Base-by-base conservation (phyloP, 2,888 invertebrate species). In the Platycnemis pennipes region DNA sequence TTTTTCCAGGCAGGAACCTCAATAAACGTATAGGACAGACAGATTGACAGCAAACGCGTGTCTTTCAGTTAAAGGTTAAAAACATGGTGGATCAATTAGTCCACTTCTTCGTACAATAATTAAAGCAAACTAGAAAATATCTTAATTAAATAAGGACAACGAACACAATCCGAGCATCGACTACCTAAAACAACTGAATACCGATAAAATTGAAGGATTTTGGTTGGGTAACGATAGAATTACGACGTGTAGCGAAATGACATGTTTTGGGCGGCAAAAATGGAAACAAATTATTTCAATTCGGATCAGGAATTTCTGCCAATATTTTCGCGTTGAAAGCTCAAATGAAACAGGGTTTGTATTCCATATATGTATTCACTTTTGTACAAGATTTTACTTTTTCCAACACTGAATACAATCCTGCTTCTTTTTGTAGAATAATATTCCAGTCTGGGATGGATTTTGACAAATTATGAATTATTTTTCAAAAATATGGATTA, bases 121-220 rank as follows among this genome's bases (percentile, higher is more conserved):
- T 77, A 77, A 37, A 77, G 77, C 11, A 77, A 77, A 16, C 13
- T 77, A 77, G 3, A 37, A 37, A 77, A 77, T 63, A 2, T 22
- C 26, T 26, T 87, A 87, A 87, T 87, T 87, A 87, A 87, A 87
- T 87, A 87, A 87, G 26, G 1, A n/a, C 16, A 87, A 45, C 87
- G 16, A 45, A 13, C 45, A 44, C 87, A 22, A 7, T 63, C 26
- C 63, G 44, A 46, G 5, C 77, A 2, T 11, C 45, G 45, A 2
- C 87, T 16, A 11, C 46, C 26, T 0, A 3, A 46, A 87, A 87
- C 87, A 87, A 16, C n/a, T 45, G 87, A 87, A n/a, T n/a, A 8
- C 2, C 45, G 87, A 87, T 45, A 42, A 87, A n/a, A 8, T 45
- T 87, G 44, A 87, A 45, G 45, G 87, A 46, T 5, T n/a, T 26